Conservation (phyloP, 2,113 vertebrate genomes). For the Oenanthe oenanthe region DNA sequence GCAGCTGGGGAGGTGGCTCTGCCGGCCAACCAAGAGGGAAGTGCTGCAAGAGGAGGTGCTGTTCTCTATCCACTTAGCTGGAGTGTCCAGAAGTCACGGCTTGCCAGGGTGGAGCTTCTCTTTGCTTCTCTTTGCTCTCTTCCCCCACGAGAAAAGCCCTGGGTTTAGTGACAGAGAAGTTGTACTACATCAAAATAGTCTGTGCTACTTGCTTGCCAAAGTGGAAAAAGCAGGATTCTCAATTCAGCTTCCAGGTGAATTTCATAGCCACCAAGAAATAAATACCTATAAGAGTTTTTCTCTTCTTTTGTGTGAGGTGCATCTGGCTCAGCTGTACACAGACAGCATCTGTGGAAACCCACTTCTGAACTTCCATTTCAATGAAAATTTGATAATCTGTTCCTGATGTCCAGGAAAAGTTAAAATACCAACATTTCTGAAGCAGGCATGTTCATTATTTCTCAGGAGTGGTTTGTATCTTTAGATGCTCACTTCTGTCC, state of each 20-base stretch:
- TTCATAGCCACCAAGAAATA: neutral
- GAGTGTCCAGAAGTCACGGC: neutral
- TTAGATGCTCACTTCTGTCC: neutral
- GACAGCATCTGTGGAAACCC: neutral
- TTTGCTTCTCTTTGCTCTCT: neutral
- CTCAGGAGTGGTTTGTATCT: neutral
- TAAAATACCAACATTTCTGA: neutral
- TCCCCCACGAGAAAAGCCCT: neutral
- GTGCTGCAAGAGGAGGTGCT: neutral
- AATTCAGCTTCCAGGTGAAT: neutral
- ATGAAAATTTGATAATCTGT: neutral
- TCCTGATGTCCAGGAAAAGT: neutral
- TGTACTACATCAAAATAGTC: neutral
- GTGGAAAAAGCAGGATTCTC: neutral
- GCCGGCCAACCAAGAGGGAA: neutral
- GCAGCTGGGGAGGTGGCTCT: neutral
- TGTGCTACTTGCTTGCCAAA: neutral
- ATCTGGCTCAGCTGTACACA: neutral
- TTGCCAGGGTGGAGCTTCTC: neutral
- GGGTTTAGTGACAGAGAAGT: neutral
- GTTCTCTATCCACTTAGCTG: neutral
- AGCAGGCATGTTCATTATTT: neutral
- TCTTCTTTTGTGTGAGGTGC: neutral
- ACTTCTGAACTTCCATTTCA: neutral
- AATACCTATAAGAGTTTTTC: neutral